Evolutionary conservation across 2,888 invertebrate genomes (phyloP), one percentile per base, ranked within the genome.

Genomic region (Caenorhabditis zanzibari): DNA sequence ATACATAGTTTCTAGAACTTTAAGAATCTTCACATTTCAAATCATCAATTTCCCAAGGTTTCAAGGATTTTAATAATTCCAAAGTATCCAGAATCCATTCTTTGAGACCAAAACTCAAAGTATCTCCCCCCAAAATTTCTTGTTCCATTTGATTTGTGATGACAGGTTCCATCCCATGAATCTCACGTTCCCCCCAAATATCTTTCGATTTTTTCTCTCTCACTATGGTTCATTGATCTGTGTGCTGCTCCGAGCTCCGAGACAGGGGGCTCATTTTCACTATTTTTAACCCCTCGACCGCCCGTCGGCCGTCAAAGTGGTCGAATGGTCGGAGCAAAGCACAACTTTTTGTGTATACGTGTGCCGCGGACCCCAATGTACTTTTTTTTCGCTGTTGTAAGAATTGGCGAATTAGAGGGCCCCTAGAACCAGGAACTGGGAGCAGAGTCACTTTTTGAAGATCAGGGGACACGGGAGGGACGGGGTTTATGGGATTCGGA

Each of bases 401-500:
- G 19, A 44, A 41, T 32, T 32, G 7, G 32, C 7, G 32, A 38
- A 12, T 32, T 32, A 35, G 32, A 22, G 32, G 22, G 24, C n/a
- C n/a, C n/a, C n/a, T 44, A 52, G 41, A 59, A 72, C 72, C 59
- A 61, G 72, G 72, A 72, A 72, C 5, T 38, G 19, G 63, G 41
- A 54, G n/a, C 7, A 56, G 44, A 74, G 64, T 47, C 54, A 54
- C 64, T 74, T 74, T 74, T 74, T 74, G 74, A 64, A 74, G 74
- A 74, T 74, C 64, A 74, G 32, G 59, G 59, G 49, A 66, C 54
- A 28, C n/a, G 19, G 74, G 52, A 52, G 32, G 54, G 19, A 32
- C 10, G 14, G 19, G 61, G 54, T 74, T 74, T 74, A 74, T 74
- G 74, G 74, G 74, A 74, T 74, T 64, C 64, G 64, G 74, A 63